A percentile compares a stretch with the other conserved stretches of the same genome.
Conservation (phyloP, 2,797 vertebrate genomes). For the Rhyacichthys aspro region DNA sequence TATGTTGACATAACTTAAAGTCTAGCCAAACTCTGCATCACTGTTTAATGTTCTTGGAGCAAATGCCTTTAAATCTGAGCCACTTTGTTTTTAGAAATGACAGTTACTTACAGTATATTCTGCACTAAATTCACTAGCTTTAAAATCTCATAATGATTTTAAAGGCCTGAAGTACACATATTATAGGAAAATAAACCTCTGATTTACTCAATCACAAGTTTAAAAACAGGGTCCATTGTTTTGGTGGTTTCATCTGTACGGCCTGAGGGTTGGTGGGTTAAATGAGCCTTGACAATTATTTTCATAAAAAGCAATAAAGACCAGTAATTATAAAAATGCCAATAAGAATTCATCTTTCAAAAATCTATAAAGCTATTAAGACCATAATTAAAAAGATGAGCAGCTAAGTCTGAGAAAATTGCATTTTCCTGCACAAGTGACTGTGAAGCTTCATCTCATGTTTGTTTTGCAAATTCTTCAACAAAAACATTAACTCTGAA, state of each 20-base stretch:
- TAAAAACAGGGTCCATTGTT: conserved; percentile 61
- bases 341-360: conserved; percentile 87
- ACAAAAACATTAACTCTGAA: conserved; percentile 89
- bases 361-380: conserved; percentile 89
- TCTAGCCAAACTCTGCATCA: conserved; percentile 58
- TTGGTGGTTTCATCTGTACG: conserved; percentile 73
- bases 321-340: conserved; percentile 88
- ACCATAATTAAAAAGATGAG: conserved; percentile 87
- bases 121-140: conserved; percentile 16
- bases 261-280: conserved; percentile 76
- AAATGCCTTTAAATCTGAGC: conserved; percentile 43
- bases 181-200: conserved; percentile 19
- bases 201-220: conserved; percentile 41
- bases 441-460: conserved; percentile 81
- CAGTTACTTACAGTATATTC: conserved; percentile 36
- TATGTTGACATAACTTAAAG: conserved; percentile 72
- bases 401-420: conserved; percentile 83
- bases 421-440: conserved; percentile 84
- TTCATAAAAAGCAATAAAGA: conserved; percentile 89
- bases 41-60: conserved; percentile 56
- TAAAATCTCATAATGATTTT: conserved; percentile 15
- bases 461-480: conserved; percentile 85
- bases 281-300: conserved; percentile 87
- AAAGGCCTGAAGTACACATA: conserved; percentile 18
- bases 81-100: conserved; percentile 38